A percentile compares a stretch with the other conserved stretches of the same genome.
Conservation (phyloP, 2,113 vertebrate genomes). For the Saguinus midas region DNA sequence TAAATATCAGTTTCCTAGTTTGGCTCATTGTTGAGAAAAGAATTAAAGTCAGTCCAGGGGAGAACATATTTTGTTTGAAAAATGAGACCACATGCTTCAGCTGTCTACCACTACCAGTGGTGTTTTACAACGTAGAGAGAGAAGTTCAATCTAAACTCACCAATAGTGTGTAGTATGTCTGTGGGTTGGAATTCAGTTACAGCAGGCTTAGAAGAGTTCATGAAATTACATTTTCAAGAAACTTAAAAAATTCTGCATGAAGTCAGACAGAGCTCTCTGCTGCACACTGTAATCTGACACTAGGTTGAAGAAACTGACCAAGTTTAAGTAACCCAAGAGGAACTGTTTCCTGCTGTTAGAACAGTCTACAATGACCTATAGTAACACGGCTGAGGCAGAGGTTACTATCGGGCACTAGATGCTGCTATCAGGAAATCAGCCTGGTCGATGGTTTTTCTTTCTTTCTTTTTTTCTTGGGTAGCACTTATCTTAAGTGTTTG, state of each 20-base stretch:
- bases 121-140: not conserved
- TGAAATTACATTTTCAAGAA: constrained; percentile 47
- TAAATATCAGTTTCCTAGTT: constrained; percentile 7
- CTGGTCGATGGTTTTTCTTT: not conserved
- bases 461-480: not conserved
- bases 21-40: constrained; percentile 45
- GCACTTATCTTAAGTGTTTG: not conserved
- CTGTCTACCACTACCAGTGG: not conserved
- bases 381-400: constrained; percentile 88
- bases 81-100: not conserved
- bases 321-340: constrained; percentile 81
- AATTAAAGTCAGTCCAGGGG: not conserved
- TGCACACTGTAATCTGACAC: constrained; percentile 84
- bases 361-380: constrained; percentile 86
- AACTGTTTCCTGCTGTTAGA: constrained; percentile 83
- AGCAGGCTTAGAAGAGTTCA: not conserved
- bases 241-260: constrained; percentile 19
- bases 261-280: constrained; percentile 53
- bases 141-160: not conserved
- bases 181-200: not conserved
- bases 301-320: constrained; percentile 79
- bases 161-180: not conserved
- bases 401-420: constrained; percentile 92
- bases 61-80: constrained; percentile 40
- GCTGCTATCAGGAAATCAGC: constrained; percentile 45